These are phyloP conservation scores for Stichopus horrens DNA, from an alignment of 53 echinoderm and acorn worm species.

Conservation along the genomic window DNA sequence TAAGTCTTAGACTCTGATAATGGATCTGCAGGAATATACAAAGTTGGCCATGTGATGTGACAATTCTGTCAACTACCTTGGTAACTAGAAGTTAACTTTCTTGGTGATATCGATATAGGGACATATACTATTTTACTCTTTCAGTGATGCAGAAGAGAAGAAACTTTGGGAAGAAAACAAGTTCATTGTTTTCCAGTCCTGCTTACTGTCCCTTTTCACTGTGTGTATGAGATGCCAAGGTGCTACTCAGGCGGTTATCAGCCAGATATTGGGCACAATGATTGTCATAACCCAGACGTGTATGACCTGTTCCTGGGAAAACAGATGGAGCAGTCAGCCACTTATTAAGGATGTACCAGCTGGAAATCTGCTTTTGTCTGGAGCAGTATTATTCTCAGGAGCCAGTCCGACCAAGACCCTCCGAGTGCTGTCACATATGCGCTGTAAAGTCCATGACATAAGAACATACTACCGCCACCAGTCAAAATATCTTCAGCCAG, in stretches of 20 bases:
- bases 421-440: not conserved
- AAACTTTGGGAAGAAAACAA: constrained; percentile 31
- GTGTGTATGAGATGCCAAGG: not conserved
- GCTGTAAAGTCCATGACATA: not conserved
- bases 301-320: not conserved
- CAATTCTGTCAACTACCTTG: too few relatives aligned
- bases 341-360: constrained; percentile 30
- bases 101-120: not conserved
- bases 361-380: constrained; percentile 46
- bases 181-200: constrained; percentile 22
- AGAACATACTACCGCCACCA: constrained; percentile 30
- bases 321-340: constrained; percentile 20
- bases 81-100: too few relatives aligned
- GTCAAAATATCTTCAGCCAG: constrained; percentile 35
- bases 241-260: not conserved
- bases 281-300: constrained; percentile 39
- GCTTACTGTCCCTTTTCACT: constrained; percentile 9
- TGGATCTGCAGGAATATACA: too few relatives aligned
- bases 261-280: not conserved
- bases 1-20: too few relatives aligned
- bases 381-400: constrained; percentile 47
- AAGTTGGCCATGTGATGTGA: too few relatives aligned
- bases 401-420: constrained; percentile 30
- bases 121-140: not conserved
- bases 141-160: not conserved